phyloP scores from a whole-genome alignment of 1,140 invertebrate genomes.

The Philotrypesis tridentata region DNA sequence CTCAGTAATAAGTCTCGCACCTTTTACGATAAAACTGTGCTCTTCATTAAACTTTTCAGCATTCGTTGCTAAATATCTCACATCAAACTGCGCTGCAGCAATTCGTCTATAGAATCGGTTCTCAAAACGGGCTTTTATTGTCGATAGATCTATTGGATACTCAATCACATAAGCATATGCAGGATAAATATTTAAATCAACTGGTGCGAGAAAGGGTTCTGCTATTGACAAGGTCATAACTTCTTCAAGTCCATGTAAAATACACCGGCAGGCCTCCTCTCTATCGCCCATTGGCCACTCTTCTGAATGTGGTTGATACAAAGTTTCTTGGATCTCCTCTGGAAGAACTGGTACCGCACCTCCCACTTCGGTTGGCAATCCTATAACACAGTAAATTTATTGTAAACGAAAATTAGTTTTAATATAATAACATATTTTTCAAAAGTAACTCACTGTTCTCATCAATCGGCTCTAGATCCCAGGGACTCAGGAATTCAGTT shows the following conservation, averaged over 20 bases:
- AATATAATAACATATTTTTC: constrained; percentile 59
- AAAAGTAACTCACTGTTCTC: constrained; percentile 74
- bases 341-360: constrained; percentile 87
- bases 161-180: constrained; percentile 91
- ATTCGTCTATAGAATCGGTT: constrained; percentile 94
- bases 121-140: constrained; percentile 90
- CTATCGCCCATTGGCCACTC: constrained; percentile 90
- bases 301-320: constrained; percentile 86
- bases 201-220: constrained; percentile 94
- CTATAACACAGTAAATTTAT: constrained; percentile 64
- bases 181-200: constrained; percentile 94
- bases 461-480: constrained; percentile 95
- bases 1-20: constrained; percentile 91
- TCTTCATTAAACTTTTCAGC: constrained; percentile 94
- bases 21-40: constrained; percentile 90
- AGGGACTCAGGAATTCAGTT: constrained; percentile 93
- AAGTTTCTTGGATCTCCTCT: constrained; percentile 85
- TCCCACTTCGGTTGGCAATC: constrained; percentile 81
- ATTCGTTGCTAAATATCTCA: constrained; percentile 93
- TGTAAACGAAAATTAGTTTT: background rate
- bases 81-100: constrained; percentile 94
- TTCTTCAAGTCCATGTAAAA: constrained; percentile 84
- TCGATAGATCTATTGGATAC: constrained; percentile 96
- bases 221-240: constrained; percentile 93
- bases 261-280: constrained; percentile 83